Base-by-base conservation (phyloP, 2,888 invertebrate species). In the Drosophila nr. fundita region DNA sequence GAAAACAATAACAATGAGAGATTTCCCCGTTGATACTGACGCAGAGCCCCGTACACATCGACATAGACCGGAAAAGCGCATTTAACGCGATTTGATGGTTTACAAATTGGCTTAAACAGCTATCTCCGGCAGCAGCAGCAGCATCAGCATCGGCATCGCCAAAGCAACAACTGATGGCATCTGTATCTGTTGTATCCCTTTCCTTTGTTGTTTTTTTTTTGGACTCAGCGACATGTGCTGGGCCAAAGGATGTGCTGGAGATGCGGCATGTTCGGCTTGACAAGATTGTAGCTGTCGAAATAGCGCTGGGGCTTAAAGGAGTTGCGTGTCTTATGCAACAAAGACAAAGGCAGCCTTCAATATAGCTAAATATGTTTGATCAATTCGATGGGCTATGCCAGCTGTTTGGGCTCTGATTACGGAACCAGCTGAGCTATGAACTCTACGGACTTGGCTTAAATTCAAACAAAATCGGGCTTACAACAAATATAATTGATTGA, bases 51-150 rank as follows among this genome's bases (percentile, higher is more conserved):
- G 52, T 24, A 40, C 45, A 48, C 67, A 62, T 59, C 59, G 48
- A 40, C 65, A 57, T 40, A 71, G 80, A 89, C 83, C 85, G 90
- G 83, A 87, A 91, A 87, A 87, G 80, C 80, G 82, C 87, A 83
- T 86, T 88, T 90, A 91, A 91, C 83, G 81, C 83, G 90, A 91
- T 91, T 91, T 89, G 84, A 90, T 82, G 90, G 87, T 87, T 85
- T 82, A 89, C 85, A 91, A 91, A 91, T 91, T 91, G 92, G 86
- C 83, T 91, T 89, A 87, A 86, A 87, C 68, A 78, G 75, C 63
- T 73, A 79, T 72, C 81, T 83, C 81, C 77, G 63, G 70, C 69
- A 30, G 24, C 24, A 24, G 24, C 24, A 24, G 24, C 24, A 27
- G 18, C 38, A 42, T 42, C n/a, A 1, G 21, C 45, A 45, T 2